Base-by-base conservation (phyloP, 1,140 invertebrate genomes). In the Neotoxoptera formosana region DNA sequence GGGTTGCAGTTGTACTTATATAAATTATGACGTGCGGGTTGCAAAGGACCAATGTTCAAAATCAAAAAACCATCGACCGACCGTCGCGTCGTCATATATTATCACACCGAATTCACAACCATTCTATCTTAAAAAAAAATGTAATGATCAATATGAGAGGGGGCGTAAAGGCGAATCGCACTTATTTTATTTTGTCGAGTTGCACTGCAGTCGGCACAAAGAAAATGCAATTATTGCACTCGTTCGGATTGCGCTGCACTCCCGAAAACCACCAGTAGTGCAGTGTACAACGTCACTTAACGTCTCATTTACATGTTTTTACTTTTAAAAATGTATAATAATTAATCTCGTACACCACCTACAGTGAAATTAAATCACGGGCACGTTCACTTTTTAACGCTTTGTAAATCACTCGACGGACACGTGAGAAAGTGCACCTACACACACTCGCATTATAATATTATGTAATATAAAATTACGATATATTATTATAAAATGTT, bases 1-100 rank as follows among this genome's bases (percentile, higher is more conserved):
- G 11, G 23, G 8, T 8, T 0, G 1, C 0, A 2, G 9, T 30
- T 30, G 1, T 25, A 56, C n/a, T n/a, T n/a, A n/a, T n/a, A n/a
- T n/a, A n/a, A n/a, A n/a, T n/a, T 7, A 14, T 20, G 17, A 41
- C 2, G 4, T 41, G 41, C 4, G 17, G 14, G 48, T 56, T 56
- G 23, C 56, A 67, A 67, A 14, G 30, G 11, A 3, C 60, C 3
- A 11, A 11, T 0, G 60, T 67, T 67, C 60, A 30, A n/a, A 67
- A 30, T 67, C 6, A 14, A 60, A 60, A 60, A 30, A 30, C 9
- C 21, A 60, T 9, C 2, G 30, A 30, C 30, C 30, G 30, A 0
- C 60, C 3, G 14, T 9, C 8, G 56, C 9, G 14, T 9, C 8
- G 56, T 9, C 8, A 4, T n/a, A 14, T 30, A 67, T 56, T 23